These are phyloP conservation scores for Pomatorhinus ruficollis DNA, from an alignment of 2,113 vertebrate species.

Conservation along the genomic window DNA sequence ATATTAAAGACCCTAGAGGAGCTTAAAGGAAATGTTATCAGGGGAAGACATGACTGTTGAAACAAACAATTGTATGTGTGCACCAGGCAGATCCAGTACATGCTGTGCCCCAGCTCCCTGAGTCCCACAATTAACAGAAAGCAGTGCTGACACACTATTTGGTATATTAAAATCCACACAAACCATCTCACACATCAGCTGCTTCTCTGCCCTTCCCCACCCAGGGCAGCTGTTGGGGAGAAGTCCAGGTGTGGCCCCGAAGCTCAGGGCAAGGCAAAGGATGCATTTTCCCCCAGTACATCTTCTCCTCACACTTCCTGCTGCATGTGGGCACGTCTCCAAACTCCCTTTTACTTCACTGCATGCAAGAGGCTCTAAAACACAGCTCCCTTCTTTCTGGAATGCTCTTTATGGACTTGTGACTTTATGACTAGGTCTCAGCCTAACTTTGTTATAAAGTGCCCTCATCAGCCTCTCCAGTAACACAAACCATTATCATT, in stretches of 20 bases:
- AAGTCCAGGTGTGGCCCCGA: background rate
- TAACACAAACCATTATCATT: background rate
- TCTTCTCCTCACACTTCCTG: background rate
- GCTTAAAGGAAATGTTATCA: background rate
- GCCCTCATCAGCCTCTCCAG: background rate
- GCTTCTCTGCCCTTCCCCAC: background rate
- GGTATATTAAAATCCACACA: background rate
- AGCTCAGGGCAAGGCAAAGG: background rate
- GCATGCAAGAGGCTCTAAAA: background rate
- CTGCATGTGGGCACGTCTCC: background rate
- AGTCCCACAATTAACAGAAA: background rate
- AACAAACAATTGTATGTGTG: background rate
- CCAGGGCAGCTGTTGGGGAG: background rate
- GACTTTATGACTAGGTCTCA: background rate
- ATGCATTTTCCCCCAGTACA: background rate
- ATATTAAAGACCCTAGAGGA: slow-evolving; percentile 10
- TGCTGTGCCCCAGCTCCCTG: background rate
- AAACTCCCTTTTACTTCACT: background rate
- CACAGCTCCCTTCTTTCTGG: background rate
- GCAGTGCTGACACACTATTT: background rate
- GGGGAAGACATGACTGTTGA: background rate
- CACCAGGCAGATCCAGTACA: background rate
- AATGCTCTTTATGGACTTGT: background rate
- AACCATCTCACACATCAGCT: background rate
- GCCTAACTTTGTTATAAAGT: background rate